Evolutionary conservation across 1,140 invertebrate genomes (phyloP), one percentile per base, ranked within the genome.

Genomic region (Eriocheir sinensis): DNA sequence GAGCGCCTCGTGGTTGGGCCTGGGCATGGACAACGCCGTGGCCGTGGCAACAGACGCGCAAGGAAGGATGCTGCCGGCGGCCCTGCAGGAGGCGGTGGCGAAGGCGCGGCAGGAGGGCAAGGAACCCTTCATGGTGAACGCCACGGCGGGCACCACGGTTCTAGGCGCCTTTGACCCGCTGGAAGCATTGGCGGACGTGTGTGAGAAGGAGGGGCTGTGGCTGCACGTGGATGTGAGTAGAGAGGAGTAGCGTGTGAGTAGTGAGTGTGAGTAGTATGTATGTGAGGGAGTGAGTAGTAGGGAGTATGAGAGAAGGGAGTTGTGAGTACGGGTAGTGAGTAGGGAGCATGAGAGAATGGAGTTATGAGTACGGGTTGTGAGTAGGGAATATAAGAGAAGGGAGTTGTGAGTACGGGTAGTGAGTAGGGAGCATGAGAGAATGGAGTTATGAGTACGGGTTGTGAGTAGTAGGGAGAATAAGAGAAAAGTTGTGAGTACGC

Each of bases 211-310:
- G 96, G 97, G 98, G 2, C 96, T 99, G 93, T 99, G 99, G 99
- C 97, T 99, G 44, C 99, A 99, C 96, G 98, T 99, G 0, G 99
- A 99, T 96, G 99, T 98, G 0, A 98, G 98, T 95, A 98, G 98
- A 97, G 99, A 99, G 89, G 98, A 34, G 30, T 41, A 36, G 36
- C 9, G 88, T 32, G 85, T 30, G 30, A 27, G 38, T 80, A 30
- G 15, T 36, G 40, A 30, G 30, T 92, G n/a, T 32, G 30, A 53
- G 44, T n/a, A n/a, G 81, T 9, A 30, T 21, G 32, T 83, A 32
- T n/a, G 81, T 21, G 81, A 83, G 81, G 8, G 9, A 83, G 34
- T 8, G 30, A 32, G 81, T 15, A 32, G 34, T 9, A 32, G 81
- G 81, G 34, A 83, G 32, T 8, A 6, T 21, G 81, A 83, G 81